A percentile compares a stretch with the other conserved stretches of the same genome.
These are phyloP conservation scores for Hirudo medicinalis DNA, from an alignment of 1,140 invertebrate species.

Conservation along the genomic window DNA sequence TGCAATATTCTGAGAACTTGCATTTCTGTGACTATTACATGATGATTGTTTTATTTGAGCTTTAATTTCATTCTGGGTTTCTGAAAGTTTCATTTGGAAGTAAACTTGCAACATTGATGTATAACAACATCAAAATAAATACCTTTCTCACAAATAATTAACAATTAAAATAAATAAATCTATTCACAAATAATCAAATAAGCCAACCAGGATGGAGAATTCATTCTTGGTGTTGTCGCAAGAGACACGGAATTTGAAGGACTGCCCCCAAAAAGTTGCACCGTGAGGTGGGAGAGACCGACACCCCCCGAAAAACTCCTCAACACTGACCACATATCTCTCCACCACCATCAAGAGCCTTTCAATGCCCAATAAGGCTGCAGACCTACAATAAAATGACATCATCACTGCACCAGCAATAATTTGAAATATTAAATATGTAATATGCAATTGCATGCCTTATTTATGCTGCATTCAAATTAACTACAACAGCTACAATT, in stretches of 20 bases:
- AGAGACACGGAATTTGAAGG: constrained; percentile 39
- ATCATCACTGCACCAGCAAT: neutral
- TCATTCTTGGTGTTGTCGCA: constrained; percentile 41
- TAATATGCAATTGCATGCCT: too few relatives aligned
- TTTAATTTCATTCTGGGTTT: neutral
- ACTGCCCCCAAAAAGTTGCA: constrained; percentile 44
- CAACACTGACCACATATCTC: constrained; percentile 43
- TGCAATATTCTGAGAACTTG: too few relatives aligned
- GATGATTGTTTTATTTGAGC: too few relatives aligned
- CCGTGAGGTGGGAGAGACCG: constrained; percentile 45
- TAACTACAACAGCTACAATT: neutral
- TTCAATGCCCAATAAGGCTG: constrained; percentile 41
- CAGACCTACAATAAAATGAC: constrained; percentile 28
- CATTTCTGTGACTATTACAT: too few relatives aligned
- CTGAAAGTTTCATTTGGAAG: neutral
- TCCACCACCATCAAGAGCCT: constrained; percentile 44
- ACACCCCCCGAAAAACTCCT: constrained; percentile 40
- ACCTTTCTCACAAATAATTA: neutral
- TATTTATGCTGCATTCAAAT: too few relatives aligned
- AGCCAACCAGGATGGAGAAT: constrained; percentile 36
- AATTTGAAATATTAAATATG: too few relatives aligned
- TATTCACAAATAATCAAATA: neutral
- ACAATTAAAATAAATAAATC: neutral
- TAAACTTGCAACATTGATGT: too few relatives aligned
- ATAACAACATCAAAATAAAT: too few relatives aligned